These are phyloP conservation scores for Anas platyrhynchos DNA, from an alignment of 2,113 vertebrate genomes.

Conservation along the genomic window DNA sequence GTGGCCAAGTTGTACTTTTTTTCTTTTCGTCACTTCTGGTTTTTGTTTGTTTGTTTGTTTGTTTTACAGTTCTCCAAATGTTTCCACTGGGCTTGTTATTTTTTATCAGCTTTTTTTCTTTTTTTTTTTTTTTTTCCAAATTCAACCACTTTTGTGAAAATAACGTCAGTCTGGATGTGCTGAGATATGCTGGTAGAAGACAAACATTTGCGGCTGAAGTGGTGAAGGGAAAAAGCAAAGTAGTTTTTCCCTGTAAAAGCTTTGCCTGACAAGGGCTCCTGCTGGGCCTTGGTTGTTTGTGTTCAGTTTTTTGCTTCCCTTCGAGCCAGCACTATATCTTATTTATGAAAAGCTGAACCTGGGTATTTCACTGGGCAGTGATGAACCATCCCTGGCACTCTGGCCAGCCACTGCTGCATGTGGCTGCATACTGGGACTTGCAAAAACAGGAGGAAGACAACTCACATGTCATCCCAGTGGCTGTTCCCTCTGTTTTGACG, in stretches of 20 bases:
- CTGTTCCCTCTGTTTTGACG: background rate
- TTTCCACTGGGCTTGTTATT: background rate
- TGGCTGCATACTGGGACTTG: background rate
- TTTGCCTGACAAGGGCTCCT: background rate
- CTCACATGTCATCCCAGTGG: background rate
- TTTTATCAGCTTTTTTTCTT: background rate
- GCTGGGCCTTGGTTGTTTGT: background rate
- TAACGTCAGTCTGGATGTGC: background rate
- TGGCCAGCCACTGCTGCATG: background rate
- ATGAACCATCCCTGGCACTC: background rate
- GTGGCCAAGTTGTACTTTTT: background rate
- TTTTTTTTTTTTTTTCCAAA: background rate
- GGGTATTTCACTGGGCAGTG: background rate
- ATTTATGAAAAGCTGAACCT: background rate
- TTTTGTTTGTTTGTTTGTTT: background rate
- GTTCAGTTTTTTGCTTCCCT: background rate
- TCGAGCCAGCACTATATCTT: background rate
- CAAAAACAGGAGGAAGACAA: background rate
- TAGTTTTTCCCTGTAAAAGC: background rate
- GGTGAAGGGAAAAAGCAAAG: background rate
- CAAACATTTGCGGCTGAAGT: background rate
- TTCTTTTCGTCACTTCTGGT: background rate
- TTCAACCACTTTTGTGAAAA: background rate
- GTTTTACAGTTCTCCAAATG: background rate
- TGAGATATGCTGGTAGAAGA: background rate